A percentile compares a stretch with the other conserved stretches of the same genome.
phyloP scores from a whole-genome alignment of 2,888 invertebrate species.

The Embidobia sp. region DNA sequence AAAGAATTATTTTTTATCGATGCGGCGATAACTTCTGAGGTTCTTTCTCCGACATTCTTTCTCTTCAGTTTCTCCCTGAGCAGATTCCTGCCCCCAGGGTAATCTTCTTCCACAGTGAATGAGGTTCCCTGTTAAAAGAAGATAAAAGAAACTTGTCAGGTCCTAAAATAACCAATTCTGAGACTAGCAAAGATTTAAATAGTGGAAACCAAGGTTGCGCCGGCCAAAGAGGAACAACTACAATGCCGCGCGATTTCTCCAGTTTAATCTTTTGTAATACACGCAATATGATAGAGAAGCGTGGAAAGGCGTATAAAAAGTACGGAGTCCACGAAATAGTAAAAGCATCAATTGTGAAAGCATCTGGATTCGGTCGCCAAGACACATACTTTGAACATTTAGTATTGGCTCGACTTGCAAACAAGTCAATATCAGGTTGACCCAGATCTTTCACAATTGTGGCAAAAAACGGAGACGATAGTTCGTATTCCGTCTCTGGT shows the following conservation, averaged over 20 bases:
- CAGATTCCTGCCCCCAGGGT: not conserved
- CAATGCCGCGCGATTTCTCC: not conserved
- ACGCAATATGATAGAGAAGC: not conserved
- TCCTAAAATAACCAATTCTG: not conserved
- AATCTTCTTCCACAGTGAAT: not conserved
- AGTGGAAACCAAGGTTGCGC: not conserved
- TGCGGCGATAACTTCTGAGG: conserved; percentile 5
- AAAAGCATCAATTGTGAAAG: not conserved
- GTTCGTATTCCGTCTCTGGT: conserved; percentile 40
- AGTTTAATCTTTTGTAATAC: not conserved
- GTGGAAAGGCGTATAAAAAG: not conserved
- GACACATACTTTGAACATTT: not conserved
- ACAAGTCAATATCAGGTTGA: not conserved
- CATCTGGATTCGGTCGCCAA: not conserved
- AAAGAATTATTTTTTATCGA: conserved; percentile 5
- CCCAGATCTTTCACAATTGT: too few species aligned
- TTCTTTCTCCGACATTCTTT: too few species aligned
- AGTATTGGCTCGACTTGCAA: not conserved
- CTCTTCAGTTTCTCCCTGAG: not conserved
- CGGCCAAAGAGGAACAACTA: not conserved
- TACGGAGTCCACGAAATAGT: not conserved
- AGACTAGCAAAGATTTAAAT: not conserved
- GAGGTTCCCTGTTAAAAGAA: too few species aligned
- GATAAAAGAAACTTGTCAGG: too few species aligned
- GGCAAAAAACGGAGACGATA: too few species aligned